Evolutionary conservation across 2,888 invertebrate genomes (phyloP).

Genomic region (Willowsia nigromaculata): DNA sequence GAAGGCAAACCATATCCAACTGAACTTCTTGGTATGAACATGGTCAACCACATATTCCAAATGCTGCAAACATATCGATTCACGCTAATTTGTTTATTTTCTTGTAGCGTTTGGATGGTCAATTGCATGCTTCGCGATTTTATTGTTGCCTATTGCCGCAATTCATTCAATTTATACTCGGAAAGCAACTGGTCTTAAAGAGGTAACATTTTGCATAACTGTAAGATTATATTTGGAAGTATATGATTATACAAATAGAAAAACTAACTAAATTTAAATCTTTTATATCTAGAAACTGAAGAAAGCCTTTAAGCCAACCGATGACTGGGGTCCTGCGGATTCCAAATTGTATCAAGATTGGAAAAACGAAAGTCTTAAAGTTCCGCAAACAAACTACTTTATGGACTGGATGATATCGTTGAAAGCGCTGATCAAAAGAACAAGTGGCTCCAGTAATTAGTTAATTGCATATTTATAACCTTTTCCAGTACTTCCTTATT

Average conservation of each 20-base stretch:
- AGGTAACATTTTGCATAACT: constrained; percentile 51
- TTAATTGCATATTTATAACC: background rate
- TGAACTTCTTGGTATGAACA: constrained; percentile 17
- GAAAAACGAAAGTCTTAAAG: background rate
- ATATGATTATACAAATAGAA: too few relatives aligned
- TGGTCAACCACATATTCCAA: background rate
- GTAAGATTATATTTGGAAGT: background rate
- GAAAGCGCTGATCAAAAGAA: constrained; percentile 15
- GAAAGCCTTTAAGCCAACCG: constrained; percentile 56
- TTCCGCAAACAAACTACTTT: background rate
- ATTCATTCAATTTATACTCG: constrained; percentile 62
- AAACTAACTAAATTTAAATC: too few relatives aligned
- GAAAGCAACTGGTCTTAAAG: constrained; percentile 24
- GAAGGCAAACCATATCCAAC: constrained; percentile 25
- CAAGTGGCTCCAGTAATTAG: background rate
- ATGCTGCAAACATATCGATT: too few relatives aligned
- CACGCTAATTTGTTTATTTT: background rate
- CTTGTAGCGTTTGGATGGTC: constrained; percentile 62
- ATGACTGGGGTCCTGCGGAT: constrained; percentile 68
- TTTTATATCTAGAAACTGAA: constrained; percentile 58
- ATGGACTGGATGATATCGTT: constrained; percentile 26
- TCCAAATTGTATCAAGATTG: constrained; percentile 18
- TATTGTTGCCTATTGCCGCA: constrained; percentile 58
- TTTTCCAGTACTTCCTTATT: background rate
- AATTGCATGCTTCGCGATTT: constrained; percentile 55